Evolutionary conservation across 2,888 invertebrate species (phyloP), one percentile per base, ranked within the genome.

Genomic region (Diploptera punctata): DNA sequence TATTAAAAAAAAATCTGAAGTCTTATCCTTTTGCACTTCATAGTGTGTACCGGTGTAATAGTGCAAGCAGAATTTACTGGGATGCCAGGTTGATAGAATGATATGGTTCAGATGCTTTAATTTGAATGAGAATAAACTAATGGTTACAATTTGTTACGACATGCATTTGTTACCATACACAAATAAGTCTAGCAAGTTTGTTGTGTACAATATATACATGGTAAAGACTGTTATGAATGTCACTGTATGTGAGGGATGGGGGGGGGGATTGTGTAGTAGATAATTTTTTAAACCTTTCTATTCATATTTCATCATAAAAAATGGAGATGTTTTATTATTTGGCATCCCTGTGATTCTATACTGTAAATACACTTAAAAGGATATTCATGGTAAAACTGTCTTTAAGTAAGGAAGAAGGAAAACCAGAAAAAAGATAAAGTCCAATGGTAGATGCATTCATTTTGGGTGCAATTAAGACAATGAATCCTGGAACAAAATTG

Each of bases 21-120:
- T 44, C 43, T 68, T 68, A 68, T 49, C 68, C 68, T 68, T 68
- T 52, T 68, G 68, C 69, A 69, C 60, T 43, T 43, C 4, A 26
- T n/a, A 19, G 19, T 44, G 19, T 67, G 38, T 19, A 67, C 26
- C 38, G 29, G 49, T 47, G 49, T 47, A 43, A 65, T 19, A 19
- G 2, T 65, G 44, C 44, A 31, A 52, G 19, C 21, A 52, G 52
- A 52, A 52, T 52, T 52, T 57, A 29, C 57, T 57, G 57, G 57
- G 57, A 29, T 57, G 57, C 31, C 57, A 26, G 21, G 21, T 57
- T 13, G 31, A 7, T 31, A 24, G n/a, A 21, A 10, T 24, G 9
- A 38, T 18, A n/a, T n/a, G n/a, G n/a, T 21, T 24, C 38, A 52
- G 24, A n/a, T n/a, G n/a, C n/a, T n/a, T n/a, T 21, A 52, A 52